Base-by-base conservation (phyloP, 2,797 vertebrate species). In the Necrosyrtes monachus region DNA sequence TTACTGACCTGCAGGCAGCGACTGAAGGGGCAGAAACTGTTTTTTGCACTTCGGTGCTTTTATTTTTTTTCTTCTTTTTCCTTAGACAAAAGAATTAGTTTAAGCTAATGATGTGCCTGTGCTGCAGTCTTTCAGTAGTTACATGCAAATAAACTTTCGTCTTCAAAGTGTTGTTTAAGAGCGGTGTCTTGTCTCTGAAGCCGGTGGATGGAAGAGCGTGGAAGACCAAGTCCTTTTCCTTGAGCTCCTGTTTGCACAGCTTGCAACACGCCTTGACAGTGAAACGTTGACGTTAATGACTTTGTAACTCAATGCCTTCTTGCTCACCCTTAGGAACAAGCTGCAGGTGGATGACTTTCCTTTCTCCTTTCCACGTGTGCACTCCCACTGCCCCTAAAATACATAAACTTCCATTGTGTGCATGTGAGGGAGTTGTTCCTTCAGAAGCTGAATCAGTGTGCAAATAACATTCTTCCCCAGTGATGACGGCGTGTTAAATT, bases 371-470 rank as follows among this genome's bases (percentile, higher is more conserved):
- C 92, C 84, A 79, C 54, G 18, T 53, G 80, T 85, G 79, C 28
- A 0, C 13, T 86, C 65, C 57, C 54, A 1, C 76, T 72, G 87
- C 94, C 83, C 59, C 54, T 76, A 85, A 73, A 94, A 60, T 20
- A 72, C 91, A 79, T 41, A 31, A 76, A 64, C 59, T 76, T 25
- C 18, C 18, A 13, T 20, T 80, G 75, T 20, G 43, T 81, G 90
- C 7, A 0, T 54, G 53, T 17, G 46, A 69, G 84, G 80, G 80
- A 83, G 75, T 24, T 80, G 63, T 72, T 95, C 18, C n/a, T 69
- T 48, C 77, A 50, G 12, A 11, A 22, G 85, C 63, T 93, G 95
- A 93, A 74, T 96, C 93, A 86, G 70, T 91, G 69, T 79, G 90
- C 64, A 93, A 94, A 93, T 90, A 92, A n/a, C 25, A 9, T 53